A percentile compares a stretch with the other conserved stretches of the same genome.
phyloP scores from a whole-genome alignment of 2,113 vertebrate genomes.

The Naja naja region DNA sequence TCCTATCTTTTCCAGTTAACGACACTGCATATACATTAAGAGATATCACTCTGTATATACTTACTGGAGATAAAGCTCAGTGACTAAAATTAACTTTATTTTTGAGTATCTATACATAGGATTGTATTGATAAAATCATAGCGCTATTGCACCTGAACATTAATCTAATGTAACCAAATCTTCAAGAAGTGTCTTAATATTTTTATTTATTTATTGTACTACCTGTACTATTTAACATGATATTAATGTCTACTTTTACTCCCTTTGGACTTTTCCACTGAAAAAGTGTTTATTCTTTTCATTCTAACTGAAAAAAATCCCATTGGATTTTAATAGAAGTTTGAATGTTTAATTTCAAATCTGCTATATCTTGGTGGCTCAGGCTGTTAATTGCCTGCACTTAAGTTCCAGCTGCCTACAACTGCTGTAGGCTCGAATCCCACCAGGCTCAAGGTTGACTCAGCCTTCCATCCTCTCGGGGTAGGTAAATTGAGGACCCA shows the following conservation, averaged over 20 bases:
- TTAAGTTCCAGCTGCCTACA: no score
- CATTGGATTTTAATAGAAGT: conserved; percentile 57
- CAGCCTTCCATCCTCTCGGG: no score
- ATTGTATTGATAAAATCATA: conserved; percentile 5
- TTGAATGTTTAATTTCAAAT: conserved; percentile 57
- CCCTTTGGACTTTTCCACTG: conserved; percentile 36
- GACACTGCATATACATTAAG: background rate
- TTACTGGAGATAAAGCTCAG: background rate
- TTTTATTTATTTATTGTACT: conserved; percentile 33
- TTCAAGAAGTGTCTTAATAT: conserved; percentile 36
- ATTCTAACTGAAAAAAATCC: conserved; percentile 49
- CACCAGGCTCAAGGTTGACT: no score
- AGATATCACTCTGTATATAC: background rate
- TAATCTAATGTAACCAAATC: conserved; percentile 29
- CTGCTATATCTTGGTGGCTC: no score
- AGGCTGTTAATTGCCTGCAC: no score
- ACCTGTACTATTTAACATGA: conserved; percentile 56
- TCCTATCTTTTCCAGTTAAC: background rate
- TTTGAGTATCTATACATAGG: background rate
- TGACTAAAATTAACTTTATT: background rate
- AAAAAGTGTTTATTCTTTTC: conserved; percentile 48
- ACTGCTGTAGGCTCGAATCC: no score
- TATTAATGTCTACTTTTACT: conserved; percentile 47
- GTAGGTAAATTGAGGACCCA: no score
- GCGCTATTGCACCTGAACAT: conserved; percentile 33